A percentile compares a stretch with the other conserved stretches of the same genome.
Conservation (phyloP, 2,113 vertebrate species). For the Alaudala cheleensis region DNA sequence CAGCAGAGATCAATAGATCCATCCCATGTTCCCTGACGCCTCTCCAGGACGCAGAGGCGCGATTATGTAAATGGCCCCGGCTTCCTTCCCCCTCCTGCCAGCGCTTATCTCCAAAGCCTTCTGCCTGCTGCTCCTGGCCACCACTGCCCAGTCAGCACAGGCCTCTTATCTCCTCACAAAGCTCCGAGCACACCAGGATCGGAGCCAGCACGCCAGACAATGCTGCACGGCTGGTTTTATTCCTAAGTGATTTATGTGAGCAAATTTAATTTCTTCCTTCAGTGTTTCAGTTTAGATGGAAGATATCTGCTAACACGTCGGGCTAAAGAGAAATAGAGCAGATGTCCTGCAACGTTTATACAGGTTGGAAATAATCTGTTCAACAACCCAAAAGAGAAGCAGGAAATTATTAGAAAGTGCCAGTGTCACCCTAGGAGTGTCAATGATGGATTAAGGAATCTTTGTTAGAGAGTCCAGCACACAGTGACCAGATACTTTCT, state of each 20-base stretch:
- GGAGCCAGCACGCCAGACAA: conserved; percentile 77
- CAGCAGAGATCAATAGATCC: conserved; percentile 82
- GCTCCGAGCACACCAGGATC: conserved; percentile 67
- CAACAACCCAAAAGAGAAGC: conserved; percentile 34
- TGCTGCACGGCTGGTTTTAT: conserved; percentile 79
- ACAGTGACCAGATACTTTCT: neutral
- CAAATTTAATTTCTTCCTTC: conserved; percentile 80
- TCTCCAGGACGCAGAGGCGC: conserved; percentile 78
- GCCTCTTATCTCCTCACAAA: conserved; percentile 85
- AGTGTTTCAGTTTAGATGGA: conserved; percentile 73
- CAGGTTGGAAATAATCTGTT: conserved; percentile 64
- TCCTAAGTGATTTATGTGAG: conserved; percentile 81
- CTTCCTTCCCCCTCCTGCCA: conserved; percentile 73
- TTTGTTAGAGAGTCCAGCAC: conserved; percentile 37
- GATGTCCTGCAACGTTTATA: conserved; percentile 68
- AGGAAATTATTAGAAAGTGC: conserved; percentile 42
- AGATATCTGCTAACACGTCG: conserved; percentile 83
- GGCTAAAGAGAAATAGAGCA: conserved; percentile 70
- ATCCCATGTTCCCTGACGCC: conserved; percentile 79
- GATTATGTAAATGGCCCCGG: conserved; percentile 82
- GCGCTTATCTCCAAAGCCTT: conserved; percentile 86
- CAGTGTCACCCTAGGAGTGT: conserved; percentile 2
- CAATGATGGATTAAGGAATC: conserved; percentile 54
- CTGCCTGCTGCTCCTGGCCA: conserved; percentile 82
- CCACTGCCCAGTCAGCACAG: conserved; percentile 65